A percentile compares a stretch with the other conserved stretches of the same genome.
Evolutionary conservation across 1,140 invertebrate species (phyloP).

Genomic region (Drosophila biarmipes): DNA sequence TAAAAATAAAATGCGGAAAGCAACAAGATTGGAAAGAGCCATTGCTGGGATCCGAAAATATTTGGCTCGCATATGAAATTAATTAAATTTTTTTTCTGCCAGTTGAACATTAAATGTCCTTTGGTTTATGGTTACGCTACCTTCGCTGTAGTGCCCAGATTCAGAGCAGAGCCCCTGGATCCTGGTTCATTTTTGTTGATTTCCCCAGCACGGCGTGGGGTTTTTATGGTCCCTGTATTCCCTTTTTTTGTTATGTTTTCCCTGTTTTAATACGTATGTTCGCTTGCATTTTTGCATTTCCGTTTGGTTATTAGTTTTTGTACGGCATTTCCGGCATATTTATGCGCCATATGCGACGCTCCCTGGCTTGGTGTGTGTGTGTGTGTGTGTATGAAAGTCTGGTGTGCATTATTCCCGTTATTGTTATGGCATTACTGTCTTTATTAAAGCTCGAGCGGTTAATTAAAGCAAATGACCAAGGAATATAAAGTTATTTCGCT

Average conservation of each 20-base stretch:
- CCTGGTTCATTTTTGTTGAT: conserved; percentile 2
- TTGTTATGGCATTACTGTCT: conserved; percentile 69
- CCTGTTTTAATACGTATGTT: conserved; percentile 26
- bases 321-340: conserved; percentile 69
- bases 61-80: conserved; percentile 76
- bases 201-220: conserved; percentile 1
- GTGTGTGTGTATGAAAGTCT: conserved; percentile 2
- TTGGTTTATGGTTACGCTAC: conserved; percentile 74
- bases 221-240: conserved; percentile 24
- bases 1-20: background rate
- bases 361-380: conserved; percentile 9
- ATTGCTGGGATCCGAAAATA: conserved; percentile 28
- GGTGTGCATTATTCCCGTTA: conserved; percentile 27
- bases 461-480: conserved; percentile 62
- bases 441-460: conserved; percentile 69
- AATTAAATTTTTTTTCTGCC: conserved; percentile 68
- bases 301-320: conserved; percentile 79
- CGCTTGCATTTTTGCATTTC: conserved; percentile 66
- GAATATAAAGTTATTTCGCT: conserved; percentile 5
- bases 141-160: conserved; percentile 30
- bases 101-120: conserved; percentile 69
- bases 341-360: conserved; percentile 47
- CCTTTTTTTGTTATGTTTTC: background rate
- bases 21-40: conserved; percentile 8
- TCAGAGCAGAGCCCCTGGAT: background rate